phyloP scores from a whole-genome alignment of 53 echinoderm and acorn worm genomes.

The Temnopleurus reevesii region DNA sequence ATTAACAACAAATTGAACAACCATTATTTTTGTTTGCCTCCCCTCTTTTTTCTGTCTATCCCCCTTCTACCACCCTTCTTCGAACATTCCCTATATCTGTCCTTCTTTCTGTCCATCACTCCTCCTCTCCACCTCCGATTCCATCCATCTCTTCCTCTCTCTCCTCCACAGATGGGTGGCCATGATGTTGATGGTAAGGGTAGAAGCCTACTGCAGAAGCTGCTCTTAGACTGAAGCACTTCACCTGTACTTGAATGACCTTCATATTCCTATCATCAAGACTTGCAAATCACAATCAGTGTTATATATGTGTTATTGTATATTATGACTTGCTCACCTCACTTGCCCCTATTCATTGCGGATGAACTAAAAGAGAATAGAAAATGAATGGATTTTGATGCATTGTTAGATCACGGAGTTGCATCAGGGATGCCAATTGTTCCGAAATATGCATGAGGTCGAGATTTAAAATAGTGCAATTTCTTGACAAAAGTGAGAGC shows the following conservation, averaged over 20 bases:
- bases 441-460: too few relatives aligned
- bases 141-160: not conserved
- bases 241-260: not conserved
- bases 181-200: constrained; percentile 65
- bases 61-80: not conserved
- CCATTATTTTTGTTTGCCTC: too few relatives aligned
- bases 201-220: constrained; percentile 87
- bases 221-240: constrained; percentile 57
- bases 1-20: too few relatives aligned
- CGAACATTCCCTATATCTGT: not conserved
- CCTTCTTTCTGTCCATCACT: not conserved
- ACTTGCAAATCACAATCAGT: not conserved
- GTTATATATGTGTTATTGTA: not conserved
- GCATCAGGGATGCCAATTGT: too few relatives aligned
- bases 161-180: constrained; percentile 27
- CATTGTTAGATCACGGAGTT: not conserved
- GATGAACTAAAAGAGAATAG: not conserved
- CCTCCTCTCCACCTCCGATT: not conserved
- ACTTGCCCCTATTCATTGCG: not conserved
- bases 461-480: too few relatives aligned
- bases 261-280: not conserved
- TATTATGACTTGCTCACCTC: not conserved
- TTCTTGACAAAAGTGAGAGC: too few relatives aligned
- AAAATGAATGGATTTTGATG: not conserved
- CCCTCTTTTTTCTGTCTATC: not conserved